Conservation (phyloP, 2,797 vertebrate species). For the Pangasius mekongensis region DNA sequence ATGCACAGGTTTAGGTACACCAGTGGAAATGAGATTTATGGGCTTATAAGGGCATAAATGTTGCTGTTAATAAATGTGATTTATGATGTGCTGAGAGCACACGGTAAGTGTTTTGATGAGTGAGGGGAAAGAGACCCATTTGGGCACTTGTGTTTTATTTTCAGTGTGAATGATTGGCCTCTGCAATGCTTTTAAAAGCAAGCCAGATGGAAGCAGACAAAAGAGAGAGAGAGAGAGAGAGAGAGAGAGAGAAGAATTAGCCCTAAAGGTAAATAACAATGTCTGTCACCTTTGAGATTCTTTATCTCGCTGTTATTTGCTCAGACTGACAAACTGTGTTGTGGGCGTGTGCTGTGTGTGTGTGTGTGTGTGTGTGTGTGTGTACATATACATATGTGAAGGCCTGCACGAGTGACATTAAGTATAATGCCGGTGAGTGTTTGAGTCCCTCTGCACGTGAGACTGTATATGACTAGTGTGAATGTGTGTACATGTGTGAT, state of each 20-base stretch:
- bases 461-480: background rate
- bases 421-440: no score
- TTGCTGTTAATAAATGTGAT: slow-evolving; percentile 53
- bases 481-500: slow-evolving; percentile 28
- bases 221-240: slow-evolving; percentile 10
- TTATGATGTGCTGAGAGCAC: slow-evolving; percentile 46
- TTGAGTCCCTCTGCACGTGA: background rate
- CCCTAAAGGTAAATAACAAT: slow-evolving; percentile 64
- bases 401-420: background rate
- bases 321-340: slow-evolving; percentile 53
- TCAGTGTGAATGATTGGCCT: slow-evolving; percentile 31
- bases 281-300: slow-evolving; percentile 59
- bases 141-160: slow-evolving; percentile 44
- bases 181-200: slow-evolving; percentile 44
- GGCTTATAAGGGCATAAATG: slow-evolving; percentile 49
- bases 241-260: slow-evolving; percentile 31
- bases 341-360: background rate
- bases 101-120: slow-evolving; percentile 49
- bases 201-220: slow-evolving; percentile 40
- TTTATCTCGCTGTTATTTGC: slow-evolving; percentile 46
- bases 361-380: background rate
- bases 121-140: slow-evolving; percentile 31
- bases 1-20: slow-evolving; percentile 1
- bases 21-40: slow-evolving; percentile 50
- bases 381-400: background rate